These are phyloP conservation scores for Delphinapterus leucas DNA, from an alignment of 2,113 vertebrate species.

Conservation along the genomic window DNA sequence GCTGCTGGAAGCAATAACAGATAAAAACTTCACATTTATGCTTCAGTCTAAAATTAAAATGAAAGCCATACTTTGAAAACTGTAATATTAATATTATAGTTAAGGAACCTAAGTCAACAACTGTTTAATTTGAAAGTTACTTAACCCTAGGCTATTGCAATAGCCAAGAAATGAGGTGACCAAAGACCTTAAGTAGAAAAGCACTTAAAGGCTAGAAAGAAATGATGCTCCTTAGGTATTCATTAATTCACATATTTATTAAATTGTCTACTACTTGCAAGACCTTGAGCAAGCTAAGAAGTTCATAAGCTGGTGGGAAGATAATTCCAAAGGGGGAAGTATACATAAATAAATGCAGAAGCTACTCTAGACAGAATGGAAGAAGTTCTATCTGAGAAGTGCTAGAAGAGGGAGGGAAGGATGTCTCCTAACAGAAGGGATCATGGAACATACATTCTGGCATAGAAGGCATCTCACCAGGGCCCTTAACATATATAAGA, in stretches of 20 bases:
- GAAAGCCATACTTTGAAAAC: not conserved
- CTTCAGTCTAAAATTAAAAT: constrained; percentile 34
- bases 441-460: not conserved
- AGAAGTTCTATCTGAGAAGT: constrained; percentile 29
- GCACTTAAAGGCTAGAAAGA: constrained; percentile 16
- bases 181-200: constrained; percentile 6
- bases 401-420: not conserved
- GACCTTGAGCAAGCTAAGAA: constrained; percentile 32
- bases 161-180: constrained; percentile 31
- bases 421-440: not conserved
- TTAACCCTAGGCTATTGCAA: not conserved
- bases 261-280: constrained; percentile 39
- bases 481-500: not conserved
- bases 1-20: not conserved
- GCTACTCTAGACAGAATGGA: not conserved
- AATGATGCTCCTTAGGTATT: not conserved
- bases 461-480: not conserved
- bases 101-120: constrained; percentile 18
- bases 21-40: constrained; percentile 11
- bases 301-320: constrained; percentile 5
- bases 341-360: constrained; percentile 15
- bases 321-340: not conserved
- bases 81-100: not conserved
- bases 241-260: constrained; percentile 36
- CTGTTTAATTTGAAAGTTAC: constrained; percentile 30